phyloP scores from a whole-genome alignment of 1,140 invertebrate species.

The Papilio aristodemus region DNA sequence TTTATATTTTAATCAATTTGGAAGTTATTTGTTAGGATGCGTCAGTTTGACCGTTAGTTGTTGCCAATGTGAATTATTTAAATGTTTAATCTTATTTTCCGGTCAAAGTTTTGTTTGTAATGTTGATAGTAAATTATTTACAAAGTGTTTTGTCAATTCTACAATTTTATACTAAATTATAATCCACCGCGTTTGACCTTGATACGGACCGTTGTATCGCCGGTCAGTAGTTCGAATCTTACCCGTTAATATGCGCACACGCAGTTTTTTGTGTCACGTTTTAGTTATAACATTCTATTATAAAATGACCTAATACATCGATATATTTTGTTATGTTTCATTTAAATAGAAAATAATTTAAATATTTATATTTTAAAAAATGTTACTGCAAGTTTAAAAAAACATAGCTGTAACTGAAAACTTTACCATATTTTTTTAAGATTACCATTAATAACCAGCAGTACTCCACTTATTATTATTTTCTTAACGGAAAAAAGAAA shows the following conservation, averaged over 20 bases:
- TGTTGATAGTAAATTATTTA: not conserved
- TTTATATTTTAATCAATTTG: not conserved
- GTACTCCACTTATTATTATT: too few species aligned
- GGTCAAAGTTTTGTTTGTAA: not conserved
- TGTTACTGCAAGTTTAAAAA: too few species aligned
- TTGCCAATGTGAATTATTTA: not conserved
- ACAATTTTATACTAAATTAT: not conserved
- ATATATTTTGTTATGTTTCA: not conserved
- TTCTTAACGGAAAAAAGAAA: too few species aligned
- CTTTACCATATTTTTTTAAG: too few species aligned
- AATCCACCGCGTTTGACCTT: constrained; percentile 8
- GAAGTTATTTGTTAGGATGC: not conserved
- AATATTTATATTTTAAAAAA: not conserved
- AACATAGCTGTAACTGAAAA: too few species aligned
- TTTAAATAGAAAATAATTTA: not conserved
- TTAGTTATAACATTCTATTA: not conserved
- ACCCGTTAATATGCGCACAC: not conserved
- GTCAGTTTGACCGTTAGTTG: not conserved
- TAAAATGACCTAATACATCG: constrained; percentile 1
- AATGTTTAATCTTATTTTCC: not conserved
- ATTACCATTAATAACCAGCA: too few species aligned
- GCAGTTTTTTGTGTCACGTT: constrained; percentile 5
- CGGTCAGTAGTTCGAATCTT: constrained; percentile 17
- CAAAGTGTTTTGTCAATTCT: not conserved
- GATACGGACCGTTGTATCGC: constrained; percentile 6